A percentile compares a stretch with the other conserved stretches of the same genome.
Conservation (phyloP, 2,888 invertebrate genomes). For the Lasius fuliginosus region DNA sequence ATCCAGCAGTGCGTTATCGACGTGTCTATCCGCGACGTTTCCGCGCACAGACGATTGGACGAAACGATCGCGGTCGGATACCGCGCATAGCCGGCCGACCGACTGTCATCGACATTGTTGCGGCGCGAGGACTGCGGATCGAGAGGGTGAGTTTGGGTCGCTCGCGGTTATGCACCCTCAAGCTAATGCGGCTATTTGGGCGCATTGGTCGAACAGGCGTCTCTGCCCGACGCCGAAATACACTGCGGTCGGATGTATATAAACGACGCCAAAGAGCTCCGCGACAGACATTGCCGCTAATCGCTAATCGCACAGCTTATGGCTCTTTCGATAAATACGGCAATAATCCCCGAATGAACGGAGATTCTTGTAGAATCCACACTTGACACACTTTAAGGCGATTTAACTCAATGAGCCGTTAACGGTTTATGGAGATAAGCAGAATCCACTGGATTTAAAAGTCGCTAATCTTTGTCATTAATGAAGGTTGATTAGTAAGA, state of each 20-base stretch:
- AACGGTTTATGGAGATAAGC: not conserved
- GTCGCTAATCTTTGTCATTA: not conserved
- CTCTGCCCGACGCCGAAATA: constrained; percentile 17
- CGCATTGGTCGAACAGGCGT: constrained; percentile 41
- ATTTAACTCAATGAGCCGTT: not conserved
- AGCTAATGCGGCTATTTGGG: constrained; percentile 31
- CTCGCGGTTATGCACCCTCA: constrained; percentile 41
- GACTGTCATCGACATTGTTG: constrained; percentile 53
- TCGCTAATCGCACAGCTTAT: not conserved
- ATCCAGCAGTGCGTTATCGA: constrained; percentile 44
- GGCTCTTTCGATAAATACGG: constrained; percentile 2
- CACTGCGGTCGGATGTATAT: constrained; percentile 1
- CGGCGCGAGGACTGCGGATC: constrained; percentile 21
- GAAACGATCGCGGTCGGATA: constrained; percentile 51
- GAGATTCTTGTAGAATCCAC: not conserved
- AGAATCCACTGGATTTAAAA: not conserved
- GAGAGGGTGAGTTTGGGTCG: constrained; percentile 8
- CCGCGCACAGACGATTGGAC: constrained; percentile 30
- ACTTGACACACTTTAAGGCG: constrained; percentile 9
- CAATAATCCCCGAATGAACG: not conserved
- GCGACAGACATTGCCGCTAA: not conserved
- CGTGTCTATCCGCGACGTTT: constrained; percentile 41
- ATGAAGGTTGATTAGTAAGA: not conserved
- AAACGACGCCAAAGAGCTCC: constrained; percentile 4
- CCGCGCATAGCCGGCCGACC: constrained; percentile 41